Base-by-base conservation (phyloP, 2,888 invertebrate genomes). In the Physocephala rufipes region DNA sequence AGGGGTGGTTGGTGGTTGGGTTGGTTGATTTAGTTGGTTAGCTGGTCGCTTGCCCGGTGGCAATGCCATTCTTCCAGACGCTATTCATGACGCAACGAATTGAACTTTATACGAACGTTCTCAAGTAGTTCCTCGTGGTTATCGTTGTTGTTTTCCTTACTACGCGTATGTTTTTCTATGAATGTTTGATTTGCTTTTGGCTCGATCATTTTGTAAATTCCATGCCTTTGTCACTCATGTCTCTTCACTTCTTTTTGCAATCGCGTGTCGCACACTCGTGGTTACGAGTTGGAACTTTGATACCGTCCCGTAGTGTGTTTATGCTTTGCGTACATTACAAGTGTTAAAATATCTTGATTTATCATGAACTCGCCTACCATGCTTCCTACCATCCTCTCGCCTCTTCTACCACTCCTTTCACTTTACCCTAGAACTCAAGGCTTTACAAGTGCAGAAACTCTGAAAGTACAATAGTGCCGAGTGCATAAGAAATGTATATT, bases 31-130 rank as follows among this genome's bases (percentile, higher is more conserved):
- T 62, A 19, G 51, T 2, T 51, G 16, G 51, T 19, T 16, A 19
- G 51, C 19, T 51, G 80, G 80, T 79, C 78, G 81, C 72, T 78
- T 21, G 43, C n/a, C 43, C 15, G 47, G 45, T 2, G 21, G 5
- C 36, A 9, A 4, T 9, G 36, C 36, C 36, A 36, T 9, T 36
- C 36, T 36, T 7, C 36, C 36, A 36, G 9, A 28, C 55, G 36
- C 36, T 9, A 24, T 53, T 70, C 76, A 77, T 80, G 82, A 81
- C 81, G 80, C 81, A 81, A 81, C 74, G 65, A 72, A 36, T 28
- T 74, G 74, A 71, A 74, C 74, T 74, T 74, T 74, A 73, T 74
- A 73, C 62, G 73, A 61, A 71, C 63, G 68, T 21, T 45, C 36
- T 36, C 69, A 71, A 69, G 58, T 66, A 71, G n/a, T n/a, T n/a